These are phyloP conservation scores for Ochotona princeps DNA, from an alignment of 2,113 vertebrate species.

Conservation along the genomic window DNA sequence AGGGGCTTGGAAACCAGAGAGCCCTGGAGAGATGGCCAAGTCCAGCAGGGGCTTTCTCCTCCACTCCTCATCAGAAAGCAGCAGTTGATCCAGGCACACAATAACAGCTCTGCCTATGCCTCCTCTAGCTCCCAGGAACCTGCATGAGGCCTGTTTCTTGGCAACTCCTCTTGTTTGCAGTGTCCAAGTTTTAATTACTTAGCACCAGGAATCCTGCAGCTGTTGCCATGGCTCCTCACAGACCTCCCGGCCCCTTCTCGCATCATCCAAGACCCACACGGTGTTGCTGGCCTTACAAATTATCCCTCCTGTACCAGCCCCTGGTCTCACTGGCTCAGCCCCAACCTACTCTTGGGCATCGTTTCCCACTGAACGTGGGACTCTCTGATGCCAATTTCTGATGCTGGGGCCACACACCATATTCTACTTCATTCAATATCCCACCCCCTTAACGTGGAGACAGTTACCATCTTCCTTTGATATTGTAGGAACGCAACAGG, in stretches of 20 bases:
- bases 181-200: constrained; percentile 23
- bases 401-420: too few relatives aligned
- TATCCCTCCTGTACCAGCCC: neutral
- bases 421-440: too few relatives aligned
- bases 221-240: neutral
- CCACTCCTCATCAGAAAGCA: neutral
- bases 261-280: neutral
- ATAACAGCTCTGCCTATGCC: neutral
- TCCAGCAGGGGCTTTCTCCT: fast-evolving
- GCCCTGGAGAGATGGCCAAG: neutral
- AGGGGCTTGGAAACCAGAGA: neutral
- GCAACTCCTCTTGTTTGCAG: neutral
- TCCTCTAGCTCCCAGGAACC: neutral
- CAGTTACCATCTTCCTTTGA: neutral
- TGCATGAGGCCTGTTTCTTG: neutral
- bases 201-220: neutral
- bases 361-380: neutral
- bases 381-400: neutral
- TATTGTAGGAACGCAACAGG: neutral
- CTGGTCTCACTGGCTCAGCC: neutral
- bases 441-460: fast-evolving
- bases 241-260: neutral
- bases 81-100: fast-evolving
- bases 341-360: neutral
- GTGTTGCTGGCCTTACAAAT: neutral